Evolutionary conservation across 2,888 invertebrate genomes (phyloP), one percentile per base, ranked within the genome.

Genomic region (Drosophila emarginata): DNA sequence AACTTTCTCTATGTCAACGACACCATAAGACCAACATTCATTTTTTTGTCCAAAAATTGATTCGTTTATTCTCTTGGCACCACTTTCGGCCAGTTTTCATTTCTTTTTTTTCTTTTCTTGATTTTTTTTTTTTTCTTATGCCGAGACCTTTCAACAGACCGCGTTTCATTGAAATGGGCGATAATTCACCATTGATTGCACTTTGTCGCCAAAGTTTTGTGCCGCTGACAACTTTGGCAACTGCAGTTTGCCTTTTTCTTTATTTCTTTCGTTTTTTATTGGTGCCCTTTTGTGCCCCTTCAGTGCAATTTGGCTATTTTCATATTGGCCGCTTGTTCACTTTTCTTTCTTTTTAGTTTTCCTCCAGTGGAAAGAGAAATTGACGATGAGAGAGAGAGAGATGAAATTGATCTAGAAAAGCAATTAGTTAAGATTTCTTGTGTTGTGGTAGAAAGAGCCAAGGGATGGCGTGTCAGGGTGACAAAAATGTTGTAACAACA

Each of bases 151-250:
- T 45, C 21, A 45, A 11, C 14, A 21, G n/a, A 18, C 74, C 74
- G 76, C 80, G 78, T 74, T 73, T 84, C 81, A 87, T 84, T 85
- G 87, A 87, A 87, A 80, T 80, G 77, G 88, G 84, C 74, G 88
- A 88, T 85, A 85, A 85, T 85, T 85, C 78, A 87, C 81, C 85
- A 85, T 85, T 85, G 84, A 85, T 88, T 85, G 84, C 85, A 78
- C 81, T 87, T 84, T 77, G 88, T 84, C 87, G 88, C 85, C 77
- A 73, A 84, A 88, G 77, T 84, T 84, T 87, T 77, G 68, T 57
- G 61, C 77, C 74, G 74, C 72, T 88, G 85, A 87, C 87, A 88
- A 83, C 71, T 84, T 88, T 71, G 67, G 73, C 79, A 79, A 76
- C 70, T 80, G 87, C 84, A 87, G 75, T 78, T 87, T 79, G 75